These are phyloP conservation scores for Argyra leucocephala DNA, from an alignment of 2,888 invertebrate genomes.

Conservation along the genomic window DNA sequence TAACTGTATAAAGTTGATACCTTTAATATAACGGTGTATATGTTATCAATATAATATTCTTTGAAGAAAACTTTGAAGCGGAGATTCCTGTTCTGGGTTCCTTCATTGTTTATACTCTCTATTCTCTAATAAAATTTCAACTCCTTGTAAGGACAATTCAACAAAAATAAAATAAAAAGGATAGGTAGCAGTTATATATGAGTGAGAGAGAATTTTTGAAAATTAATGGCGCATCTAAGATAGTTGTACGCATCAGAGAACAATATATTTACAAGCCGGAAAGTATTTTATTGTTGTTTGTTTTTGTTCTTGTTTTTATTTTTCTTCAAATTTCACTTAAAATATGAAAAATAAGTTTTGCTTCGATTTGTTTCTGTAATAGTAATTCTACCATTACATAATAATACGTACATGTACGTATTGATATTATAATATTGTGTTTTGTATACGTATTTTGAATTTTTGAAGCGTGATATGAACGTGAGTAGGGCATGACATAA, in stretches of 20 bases:
- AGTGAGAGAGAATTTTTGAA: background rate
- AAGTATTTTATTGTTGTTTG: background rate
- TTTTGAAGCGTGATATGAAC: too few species aligned
- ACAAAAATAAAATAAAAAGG: too few species aligned
- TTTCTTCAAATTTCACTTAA: background rate
- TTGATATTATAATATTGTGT: too few species aligned
- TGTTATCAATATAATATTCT: background rate
- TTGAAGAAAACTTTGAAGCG: background rate
- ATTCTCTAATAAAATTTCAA: too few species aligned
- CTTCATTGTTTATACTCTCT: background rate
- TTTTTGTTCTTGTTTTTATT: background rate
- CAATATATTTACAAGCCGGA: slow-evolving; percentile 16
- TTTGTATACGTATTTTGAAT: too few species aligned
- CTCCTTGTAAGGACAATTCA: too few species aligned
- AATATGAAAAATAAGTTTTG: too few species aligned
- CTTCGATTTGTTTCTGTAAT: too few species aligned
- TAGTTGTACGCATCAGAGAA: slow-evolving; percentile 19
- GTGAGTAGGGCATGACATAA: too few species aligned
- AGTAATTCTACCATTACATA: too few species aligned
- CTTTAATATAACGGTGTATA: background rate
- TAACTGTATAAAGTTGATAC: background rate
- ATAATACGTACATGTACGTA: too few species aligned
- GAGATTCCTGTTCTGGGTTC: background rate
- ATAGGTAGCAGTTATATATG: too few species aligned
- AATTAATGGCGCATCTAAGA: slow-evolving; percentile 8